These are phyloP conservation scores for Aurelia aurita complex sp. Pacific DNA, from an alignment of 30 jellyfish, hydroid and myxozoan species.

Conservation along the genomic window DNA sequence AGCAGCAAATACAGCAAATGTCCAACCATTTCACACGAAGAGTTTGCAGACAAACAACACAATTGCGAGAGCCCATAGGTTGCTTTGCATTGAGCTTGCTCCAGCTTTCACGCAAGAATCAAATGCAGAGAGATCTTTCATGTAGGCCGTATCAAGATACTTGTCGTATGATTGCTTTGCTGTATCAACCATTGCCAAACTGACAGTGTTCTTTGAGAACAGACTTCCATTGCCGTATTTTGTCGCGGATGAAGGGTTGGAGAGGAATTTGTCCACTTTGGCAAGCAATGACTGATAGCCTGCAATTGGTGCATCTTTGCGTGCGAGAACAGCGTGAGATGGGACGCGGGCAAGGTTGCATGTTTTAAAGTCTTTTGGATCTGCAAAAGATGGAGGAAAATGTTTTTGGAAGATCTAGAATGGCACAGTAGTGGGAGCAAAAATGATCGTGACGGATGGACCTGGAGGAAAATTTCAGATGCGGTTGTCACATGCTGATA, in stretches of 20 bases:
- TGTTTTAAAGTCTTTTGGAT: conserved; percentile 18
- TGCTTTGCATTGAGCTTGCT: too few species aligned
- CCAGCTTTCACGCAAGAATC: conserved; percentile 3
- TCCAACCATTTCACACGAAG: too few species aligned
- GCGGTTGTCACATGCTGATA: too few species aligned
- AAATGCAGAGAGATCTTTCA: conserved; percentile 22
- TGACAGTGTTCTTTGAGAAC: conserved; percentile 30
- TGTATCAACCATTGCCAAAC: conserved; percentile 18
- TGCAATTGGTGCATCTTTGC: conserved; percentile 32
- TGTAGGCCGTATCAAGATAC: conserved; percentile 42
- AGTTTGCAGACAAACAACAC: too few species aligned
- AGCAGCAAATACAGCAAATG: too few species aligned
- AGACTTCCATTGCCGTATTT: conserved; percentile 26
- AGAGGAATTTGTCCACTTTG: conserved; percentile 10
- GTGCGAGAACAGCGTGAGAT: conserved; percentile 39
- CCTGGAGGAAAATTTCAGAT: background rate
- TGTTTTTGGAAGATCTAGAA: background rate
- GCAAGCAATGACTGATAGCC: conserved; percentile 4
- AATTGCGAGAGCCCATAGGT: too few species aligned
- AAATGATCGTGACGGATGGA: too few species aligned
- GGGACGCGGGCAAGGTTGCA: conserved; percentile 62
- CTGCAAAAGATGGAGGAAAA: conserved; percentile 8
- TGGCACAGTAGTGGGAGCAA: background rate
- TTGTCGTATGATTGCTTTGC: conserved; percentile 28
- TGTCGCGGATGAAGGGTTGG: background rate